phyloP scores from a whole-genome alignment of 2,797 vertebrate species.

The Masticophis lateralis region DNA sequence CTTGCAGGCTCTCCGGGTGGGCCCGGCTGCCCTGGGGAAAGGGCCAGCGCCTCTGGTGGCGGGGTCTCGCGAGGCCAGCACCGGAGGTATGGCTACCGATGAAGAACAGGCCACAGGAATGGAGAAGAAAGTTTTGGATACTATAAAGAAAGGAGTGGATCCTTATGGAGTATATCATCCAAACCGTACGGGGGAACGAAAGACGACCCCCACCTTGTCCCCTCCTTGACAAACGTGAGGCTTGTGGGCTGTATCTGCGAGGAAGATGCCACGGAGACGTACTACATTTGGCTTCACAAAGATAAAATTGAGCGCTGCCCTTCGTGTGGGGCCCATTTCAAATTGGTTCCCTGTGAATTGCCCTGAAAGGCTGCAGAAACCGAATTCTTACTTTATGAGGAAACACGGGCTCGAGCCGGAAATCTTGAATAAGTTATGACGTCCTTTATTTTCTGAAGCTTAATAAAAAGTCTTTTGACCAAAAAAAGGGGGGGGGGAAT shows the following conservation, averaged over 20 bases:
- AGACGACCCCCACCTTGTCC: slow-evolving; percentile 85
- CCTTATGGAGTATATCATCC: slow-evolving; percentile 81
- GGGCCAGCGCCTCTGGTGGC: no score
- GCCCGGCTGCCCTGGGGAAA: no score
- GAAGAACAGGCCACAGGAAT: no score
- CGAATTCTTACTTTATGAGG: background rate
- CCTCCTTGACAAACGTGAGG: slow-evolving; percentile 82
- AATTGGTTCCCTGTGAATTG: slow-evolving; percentile 80
- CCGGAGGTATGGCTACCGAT: no score
- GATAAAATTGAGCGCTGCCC: slow-evolving; percentile 87
- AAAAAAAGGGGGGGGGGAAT: no score
- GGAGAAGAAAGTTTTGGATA: no score
- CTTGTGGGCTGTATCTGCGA: slow-evolving; percentile 91
- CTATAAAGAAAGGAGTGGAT: slow-evolving; percentile 41
- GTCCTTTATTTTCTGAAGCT: background rate
- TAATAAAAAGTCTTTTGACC: slow-evolving; percentile 29
- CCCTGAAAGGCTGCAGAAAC: slow-evolving; percentile 59
- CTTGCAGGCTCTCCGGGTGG: no score
- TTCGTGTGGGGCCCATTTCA: slow-evolving; percentile 84
- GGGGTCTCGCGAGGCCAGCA: no score
- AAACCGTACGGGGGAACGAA: slow-evolving; percentile 83
- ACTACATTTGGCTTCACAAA: slow-evolving; percentile 91
- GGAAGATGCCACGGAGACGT: slow-evolving; percentile 83
- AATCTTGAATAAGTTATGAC: background rate
- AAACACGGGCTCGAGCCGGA: background rate